Evolutionary conservation across 2,113 vertebrate species (phyloP).

Genomic region (Tragelaphus scriptus): DNA sequence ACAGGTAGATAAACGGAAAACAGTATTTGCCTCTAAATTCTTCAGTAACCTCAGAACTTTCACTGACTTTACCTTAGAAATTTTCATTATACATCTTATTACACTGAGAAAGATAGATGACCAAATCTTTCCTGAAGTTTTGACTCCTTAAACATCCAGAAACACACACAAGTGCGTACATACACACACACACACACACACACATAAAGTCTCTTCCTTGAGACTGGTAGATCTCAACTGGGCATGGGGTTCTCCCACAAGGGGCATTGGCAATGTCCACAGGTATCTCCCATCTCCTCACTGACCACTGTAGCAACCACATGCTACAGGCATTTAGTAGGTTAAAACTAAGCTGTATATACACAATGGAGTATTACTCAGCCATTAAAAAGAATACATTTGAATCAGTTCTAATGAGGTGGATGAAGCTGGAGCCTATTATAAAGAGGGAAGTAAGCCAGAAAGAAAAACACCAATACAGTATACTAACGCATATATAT

Average conservation of each 20-base stretch:
- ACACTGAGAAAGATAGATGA: not conserved
- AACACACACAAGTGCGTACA: not conserved
- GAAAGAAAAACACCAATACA: no score
- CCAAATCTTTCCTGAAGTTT: not conserved
- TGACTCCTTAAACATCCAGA: not conserved
- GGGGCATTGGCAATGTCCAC: not conserved
- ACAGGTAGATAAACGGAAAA: not conserved
- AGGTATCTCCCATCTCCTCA: not conserved
- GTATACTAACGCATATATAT: no score
- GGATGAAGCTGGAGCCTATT: no score
- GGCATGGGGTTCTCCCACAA: not conserved
- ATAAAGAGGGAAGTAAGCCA: no score
- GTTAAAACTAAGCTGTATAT: not conserved
- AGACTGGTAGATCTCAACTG: not conserved
- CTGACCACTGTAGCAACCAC: not conserved
- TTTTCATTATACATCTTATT: not conserved
- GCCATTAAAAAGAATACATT: no score
- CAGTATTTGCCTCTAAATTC: not conserved
- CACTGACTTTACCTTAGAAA: not conserved
- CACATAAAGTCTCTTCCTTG: not conserved
- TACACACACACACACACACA: not conserved
- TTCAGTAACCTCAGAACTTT: not conserved
- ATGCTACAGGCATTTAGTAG: fast-evolving
- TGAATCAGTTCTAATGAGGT: no score
- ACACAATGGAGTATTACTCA: no score